A percentile compares a stretch with the other conserved stretches of the same genome.
Evolutionary conservation across 2,113 vertebrate genomes (phyloP).

Genomic region (Pygoscelis antarcticus): DNA sequence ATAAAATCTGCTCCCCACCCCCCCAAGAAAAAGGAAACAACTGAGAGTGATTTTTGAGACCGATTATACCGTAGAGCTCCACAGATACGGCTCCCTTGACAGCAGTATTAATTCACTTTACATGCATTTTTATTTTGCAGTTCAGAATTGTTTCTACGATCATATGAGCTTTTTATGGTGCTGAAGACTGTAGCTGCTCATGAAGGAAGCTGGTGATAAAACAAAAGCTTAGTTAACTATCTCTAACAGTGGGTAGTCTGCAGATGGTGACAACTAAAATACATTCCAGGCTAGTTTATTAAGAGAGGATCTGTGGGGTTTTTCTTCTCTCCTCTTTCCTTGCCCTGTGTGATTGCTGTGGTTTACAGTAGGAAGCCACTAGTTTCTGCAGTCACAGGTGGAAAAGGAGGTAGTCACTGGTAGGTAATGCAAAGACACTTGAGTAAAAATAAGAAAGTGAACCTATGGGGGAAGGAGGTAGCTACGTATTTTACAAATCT

Average conservation of each 20-base stretch:
- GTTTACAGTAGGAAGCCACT: neutral
- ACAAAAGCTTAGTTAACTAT: neutral
- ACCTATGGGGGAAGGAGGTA: neutral
- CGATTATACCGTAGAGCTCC: neutral
- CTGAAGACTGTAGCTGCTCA: neutral
- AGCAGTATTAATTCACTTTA: neutral
- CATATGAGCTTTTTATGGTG: neutral
- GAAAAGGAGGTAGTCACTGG: neutral
- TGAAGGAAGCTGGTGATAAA: neutral
- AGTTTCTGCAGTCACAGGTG: slow-evolving; percentile 1
- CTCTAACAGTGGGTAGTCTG: neutral
- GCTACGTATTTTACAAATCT: neutral
- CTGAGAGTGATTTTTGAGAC: neutral
- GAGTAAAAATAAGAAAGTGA: slow-evolving; percentile 9
- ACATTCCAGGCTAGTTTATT: neutral
- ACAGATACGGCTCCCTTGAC: neutral
- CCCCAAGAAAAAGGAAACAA: neutral
- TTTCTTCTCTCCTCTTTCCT: neutral
- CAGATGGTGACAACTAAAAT: neutral
- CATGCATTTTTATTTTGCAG: neutral
- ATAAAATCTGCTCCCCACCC: neutral
- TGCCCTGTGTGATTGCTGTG: neutral
- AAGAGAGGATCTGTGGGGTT: neutral
- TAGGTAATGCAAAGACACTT: neutral
- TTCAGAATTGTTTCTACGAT: neutral